phyloP scores from a whole-genome alignment of 2,888 invertebrate species.

The Napeogenes sylphis region DNA sequence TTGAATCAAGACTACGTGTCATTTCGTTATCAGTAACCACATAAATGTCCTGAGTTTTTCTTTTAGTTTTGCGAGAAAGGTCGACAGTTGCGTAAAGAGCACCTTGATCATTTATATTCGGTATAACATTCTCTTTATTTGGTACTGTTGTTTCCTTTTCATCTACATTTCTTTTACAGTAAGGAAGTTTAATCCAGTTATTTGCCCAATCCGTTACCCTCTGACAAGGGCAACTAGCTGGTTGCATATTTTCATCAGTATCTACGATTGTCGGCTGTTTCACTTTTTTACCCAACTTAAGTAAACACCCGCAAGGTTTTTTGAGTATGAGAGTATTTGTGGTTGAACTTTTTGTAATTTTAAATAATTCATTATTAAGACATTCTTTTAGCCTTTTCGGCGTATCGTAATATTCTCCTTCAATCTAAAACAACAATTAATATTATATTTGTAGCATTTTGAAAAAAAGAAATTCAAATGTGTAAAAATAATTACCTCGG shows the following conservation, averaged over 20 bases:
- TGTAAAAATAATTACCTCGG: conserved; percentile 62
- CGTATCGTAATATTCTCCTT: conserved; percentile 84
- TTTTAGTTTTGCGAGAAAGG: conserved; percentile 79
- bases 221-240: conserved; percentile 76
- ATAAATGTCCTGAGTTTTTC: conserved; percentile 47
- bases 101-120: conserved; percentile 46
- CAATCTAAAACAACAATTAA: conserved; percentile 42
- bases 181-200: conserved; percentile 79
- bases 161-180: conserved; percentile 65
- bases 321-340: conserved; percentile 78
- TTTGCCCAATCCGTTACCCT: conserved; percentile 83
- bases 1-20: conserved; percentile 28
- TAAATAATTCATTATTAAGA: conserved; percentile 72
- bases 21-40: conserved; percentile 19
- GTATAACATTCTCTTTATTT: conserved; percentile 75
- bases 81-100: conserved; percentile 85
- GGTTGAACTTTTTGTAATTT: conserved; percentile 70
- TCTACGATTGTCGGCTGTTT: conserved; percentile 58
- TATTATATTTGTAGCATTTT: conserved; percentile 2
- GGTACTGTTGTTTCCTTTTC: conserved; percentile 52
- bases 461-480: background rate
- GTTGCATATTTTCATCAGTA: conserved; percentile 54
- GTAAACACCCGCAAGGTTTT: conserved; percentile 83
- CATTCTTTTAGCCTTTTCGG: conserved; percentile 85
- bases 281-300: conserved; percentile 67